Conservation (phyloP, 1,140 invertebrate species). For the Pollicipes pollicipes region DNA sequence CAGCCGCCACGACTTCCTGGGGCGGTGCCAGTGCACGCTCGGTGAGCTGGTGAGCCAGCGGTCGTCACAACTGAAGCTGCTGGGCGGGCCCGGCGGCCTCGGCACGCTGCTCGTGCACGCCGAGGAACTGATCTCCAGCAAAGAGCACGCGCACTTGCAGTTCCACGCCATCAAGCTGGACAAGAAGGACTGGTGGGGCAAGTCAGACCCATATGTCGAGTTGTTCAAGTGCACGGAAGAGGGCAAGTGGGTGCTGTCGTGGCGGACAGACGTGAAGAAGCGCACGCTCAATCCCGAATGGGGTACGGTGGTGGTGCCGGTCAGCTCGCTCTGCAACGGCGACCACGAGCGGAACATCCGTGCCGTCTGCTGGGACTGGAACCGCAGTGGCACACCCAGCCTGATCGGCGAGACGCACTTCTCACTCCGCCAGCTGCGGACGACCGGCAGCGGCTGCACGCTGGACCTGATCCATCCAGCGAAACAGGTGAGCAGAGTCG, state of each 20-base stretch:
- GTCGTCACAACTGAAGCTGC: slow-evolving; percentile 23
- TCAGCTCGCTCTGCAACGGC: slow-evolving; percentile 38
- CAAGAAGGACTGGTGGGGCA: slow-evolving; percentile 34
- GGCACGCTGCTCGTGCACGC: slow-evolving; percentile 33
- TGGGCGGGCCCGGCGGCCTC: slow-evolving; percentile 17
- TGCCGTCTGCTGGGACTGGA: slow-evolving; percentile 27
- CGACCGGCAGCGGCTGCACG: slow-evolving; percentile 7
- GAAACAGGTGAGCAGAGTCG: slow-evolving; percentile 21
- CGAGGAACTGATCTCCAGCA: slow-evolving; percentile 33
- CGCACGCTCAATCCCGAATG: slow-evolving; percentile 38
- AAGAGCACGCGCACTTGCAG: slow-evolving; percentile 34
- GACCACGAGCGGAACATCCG: slow-evolving; percentile 36
- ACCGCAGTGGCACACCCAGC: slow-evolving; percentile 19
- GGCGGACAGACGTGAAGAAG: slow-evolving; percentile 35
- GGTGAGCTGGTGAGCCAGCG: slow-evolving; percentile 31
- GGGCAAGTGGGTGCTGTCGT: slow-evolving; percentile 27
- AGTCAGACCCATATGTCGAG: slow-evolving; percentile 38
- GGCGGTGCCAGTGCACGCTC: slow-evolving; percentile 33
- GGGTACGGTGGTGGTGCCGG: slow-evolving; percentile 34
- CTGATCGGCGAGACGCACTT: slow-evolving; percentile 18
- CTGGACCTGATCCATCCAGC: slow-evolving; percentile 19
- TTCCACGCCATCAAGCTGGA: slow-evolving; percentile 27
- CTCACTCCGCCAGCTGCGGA: slow-evolving; percentile 19
- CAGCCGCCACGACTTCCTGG: slow-evolving; percentile 38
- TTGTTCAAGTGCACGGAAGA: slow-evolving; percentile 32